These are phyloP conservation scores for Polydrusus cervinus DNA, from an alignment of 2,888 invertebrate genomes.

Conservation along the genomic window DNA sequence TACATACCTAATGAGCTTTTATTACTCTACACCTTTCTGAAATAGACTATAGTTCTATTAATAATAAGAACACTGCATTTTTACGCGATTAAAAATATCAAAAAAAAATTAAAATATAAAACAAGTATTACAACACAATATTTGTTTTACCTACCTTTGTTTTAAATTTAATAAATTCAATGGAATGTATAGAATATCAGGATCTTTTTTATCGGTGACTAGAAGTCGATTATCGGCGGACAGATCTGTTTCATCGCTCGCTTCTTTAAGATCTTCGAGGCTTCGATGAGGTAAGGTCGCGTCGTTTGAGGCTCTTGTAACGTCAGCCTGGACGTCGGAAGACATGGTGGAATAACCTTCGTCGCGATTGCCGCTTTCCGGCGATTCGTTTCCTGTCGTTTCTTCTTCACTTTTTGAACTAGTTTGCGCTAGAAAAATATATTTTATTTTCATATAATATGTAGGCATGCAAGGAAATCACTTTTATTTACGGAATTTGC, in stretches of 20 bases:
- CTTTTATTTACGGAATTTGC: no score
- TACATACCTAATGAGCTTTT: no score
- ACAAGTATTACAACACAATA: no score
- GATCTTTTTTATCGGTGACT: conserved; percentile 76
- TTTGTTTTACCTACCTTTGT: conserved; percentile 64
- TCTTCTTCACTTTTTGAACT: conserved; percentile 76
- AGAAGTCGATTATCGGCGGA: conserved; percentile 74
- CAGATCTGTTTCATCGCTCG: conserved; percentile 81
- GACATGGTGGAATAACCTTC: conserved; percentile 91
- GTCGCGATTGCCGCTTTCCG: conserved; percentile 85
- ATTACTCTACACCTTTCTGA: no score
- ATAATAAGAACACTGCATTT: no score
- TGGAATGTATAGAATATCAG: conserved; percentile 81
- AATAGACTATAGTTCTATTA: no score
- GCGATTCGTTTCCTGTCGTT: conserved; percentile 81
- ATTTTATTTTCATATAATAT: neutral
- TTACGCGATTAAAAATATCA: no score
- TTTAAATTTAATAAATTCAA: conserved; percentile 74
- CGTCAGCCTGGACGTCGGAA: conserved; percentile 85
- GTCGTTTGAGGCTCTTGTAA: conserved; percentile 74
- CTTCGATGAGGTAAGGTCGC: conserved; percentile 67
- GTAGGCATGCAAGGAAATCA: neutral
- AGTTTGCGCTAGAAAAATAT: conserved; percentile 68
- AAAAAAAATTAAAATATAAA: no score
- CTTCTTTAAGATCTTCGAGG: conserved; percentile 83